Conservation (phyloP, 1,140 invertebrate genomes). For the Caenorhabditis brenneri region DNA sequence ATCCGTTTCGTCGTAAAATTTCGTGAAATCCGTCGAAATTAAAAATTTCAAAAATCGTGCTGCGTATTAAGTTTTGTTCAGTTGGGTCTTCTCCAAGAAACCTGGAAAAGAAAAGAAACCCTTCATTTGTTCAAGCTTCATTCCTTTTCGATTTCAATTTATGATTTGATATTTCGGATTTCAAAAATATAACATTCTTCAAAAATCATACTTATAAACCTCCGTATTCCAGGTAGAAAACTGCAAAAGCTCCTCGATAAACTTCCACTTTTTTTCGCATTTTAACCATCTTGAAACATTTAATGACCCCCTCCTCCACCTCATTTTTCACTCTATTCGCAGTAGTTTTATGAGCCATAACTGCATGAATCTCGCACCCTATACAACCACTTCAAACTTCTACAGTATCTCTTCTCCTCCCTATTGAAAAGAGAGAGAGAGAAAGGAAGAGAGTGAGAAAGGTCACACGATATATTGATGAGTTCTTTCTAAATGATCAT, state of each 20-base stretch:
- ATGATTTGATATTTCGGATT: no score
- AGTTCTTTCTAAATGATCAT: no score
- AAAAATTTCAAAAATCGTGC: background rate
- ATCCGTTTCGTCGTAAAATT: background rate
- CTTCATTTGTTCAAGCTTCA: background rate
- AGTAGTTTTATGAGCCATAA: conserved; percentile 17
- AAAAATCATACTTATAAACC: no score
- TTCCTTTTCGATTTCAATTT: background rate
- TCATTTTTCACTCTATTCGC: background rate
- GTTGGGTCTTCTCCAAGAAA: background rate
- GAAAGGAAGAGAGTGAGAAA: no score
- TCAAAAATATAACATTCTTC: no score
- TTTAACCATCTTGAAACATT: conserved; percentile 21
- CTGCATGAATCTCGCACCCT: background rate
- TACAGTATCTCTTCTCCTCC: no score
- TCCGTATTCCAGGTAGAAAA: no score
- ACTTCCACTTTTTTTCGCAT: no score
- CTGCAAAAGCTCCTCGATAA: no score
- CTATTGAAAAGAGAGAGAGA: no score
- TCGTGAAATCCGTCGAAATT: background rate
- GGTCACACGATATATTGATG: no score
- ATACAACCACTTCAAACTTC: background rate
- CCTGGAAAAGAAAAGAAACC: background rate
- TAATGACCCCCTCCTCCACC: background rate
- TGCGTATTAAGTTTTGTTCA: background rate